phyloP scores from a whole-genome alignment of 2,113 vertebrate species.

The Falco punctatus region DNA sequence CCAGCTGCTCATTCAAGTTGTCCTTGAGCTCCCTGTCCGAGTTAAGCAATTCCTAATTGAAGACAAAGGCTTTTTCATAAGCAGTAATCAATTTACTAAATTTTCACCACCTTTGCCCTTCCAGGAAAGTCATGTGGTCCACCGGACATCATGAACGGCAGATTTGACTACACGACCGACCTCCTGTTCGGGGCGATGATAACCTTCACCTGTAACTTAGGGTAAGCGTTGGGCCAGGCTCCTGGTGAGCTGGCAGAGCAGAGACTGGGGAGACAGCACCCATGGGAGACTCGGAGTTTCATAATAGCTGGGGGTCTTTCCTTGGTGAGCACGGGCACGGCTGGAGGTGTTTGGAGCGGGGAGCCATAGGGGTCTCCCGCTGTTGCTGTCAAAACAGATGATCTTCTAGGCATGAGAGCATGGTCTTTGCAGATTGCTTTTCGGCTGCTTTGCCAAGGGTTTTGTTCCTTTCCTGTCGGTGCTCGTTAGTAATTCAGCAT shows the following conservation, averaged over 20 bases:
- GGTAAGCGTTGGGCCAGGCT: background rate
- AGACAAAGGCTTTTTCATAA: too few species aligned
- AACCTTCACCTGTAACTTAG: accelerated
- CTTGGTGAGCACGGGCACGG: background rate
- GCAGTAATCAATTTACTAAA: too few species aligned
- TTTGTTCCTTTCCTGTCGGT: background rate
- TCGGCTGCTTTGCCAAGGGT: background rate
- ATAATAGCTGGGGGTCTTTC: background rate
- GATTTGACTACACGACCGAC: accelerated
- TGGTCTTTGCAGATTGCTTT: background rate
- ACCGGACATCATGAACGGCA: accelerated
- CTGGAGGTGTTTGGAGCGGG: accelerated
- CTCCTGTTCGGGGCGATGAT: background rate
- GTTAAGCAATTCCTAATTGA: too few species aligned
- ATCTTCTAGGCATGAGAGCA: accelerated
- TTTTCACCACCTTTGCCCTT: background rate
- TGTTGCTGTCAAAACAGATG: background rate
- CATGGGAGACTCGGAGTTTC: accelerated
- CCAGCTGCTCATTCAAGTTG: too few species aligned
- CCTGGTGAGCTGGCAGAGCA: accelerated
- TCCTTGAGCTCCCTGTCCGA: too few species aligned
- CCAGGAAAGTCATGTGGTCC: background rate
- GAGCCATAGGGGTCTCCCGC: background rate
- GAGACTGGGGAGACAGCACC: background rate
- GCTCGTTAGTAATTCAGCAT: accelerated